Conservation (phyloP, 2,888 invertebrate genomes). For the Rotaria socialis region DNA sequence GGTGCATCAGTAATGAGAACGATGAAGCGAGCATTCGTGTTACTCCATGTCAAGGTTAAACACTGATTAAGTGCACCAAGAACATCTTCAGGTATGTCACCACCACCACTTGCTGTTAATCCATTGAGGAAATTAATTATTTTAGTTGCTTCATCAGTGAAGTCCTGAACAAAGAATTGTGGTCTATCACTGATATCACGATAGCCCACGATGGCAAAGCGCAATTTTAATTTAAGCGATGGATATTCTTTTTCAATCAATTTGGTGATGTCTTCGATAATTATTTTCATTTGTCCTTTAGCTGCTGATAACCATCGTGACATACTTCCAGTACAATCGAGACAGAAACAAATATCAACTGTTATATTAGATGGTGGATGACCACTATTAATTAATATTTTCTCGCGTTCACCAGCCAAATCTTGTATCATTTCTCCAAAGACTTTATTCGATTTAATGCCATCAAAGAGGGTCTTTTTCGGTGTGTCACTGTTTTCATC, state of each 20-base stretch:
- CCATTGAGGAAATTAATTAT: not conserved
- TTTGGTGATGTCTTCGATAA: not conserved
- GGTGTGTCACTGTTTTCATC: not conserved
- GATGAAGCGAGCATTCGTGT: not conserved
- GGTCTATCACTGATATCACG: not conserved
- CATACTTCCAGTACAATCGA: conserved; percentile 23
- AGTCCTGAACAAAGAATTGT: not conserved
- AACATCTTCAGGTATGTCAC: not conserved
- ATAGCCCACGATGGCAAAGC: conserved; percentile 18
- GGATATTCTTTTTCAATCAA: not conserved
- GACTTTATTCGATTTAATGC: not conserved
- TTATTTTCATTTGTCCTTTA: not conserved
- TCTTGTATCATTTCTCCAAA: not conserved
- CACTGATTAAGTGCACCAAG: not conserved
- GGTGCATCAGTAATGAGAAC: not conserved
- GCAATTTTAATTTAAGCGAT: not conserved
- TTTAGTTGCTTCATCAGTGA: not conserved
- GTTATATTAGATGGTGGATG: not conserved
- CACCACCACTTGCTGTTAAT: not conserved
- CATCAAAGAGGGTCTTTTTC: not conserved
- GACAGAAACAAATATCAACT: conserved; percentile 8
- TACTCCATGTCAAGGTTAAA: not conserved
- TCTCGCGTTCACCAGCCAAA: not conserved
- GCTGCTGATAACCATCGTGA: not conserved
- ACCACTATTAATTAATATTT: not conserved